Conservation (phyloP, 2,113 vertebrate species). For the Mirounga angustirostris region DNA sequence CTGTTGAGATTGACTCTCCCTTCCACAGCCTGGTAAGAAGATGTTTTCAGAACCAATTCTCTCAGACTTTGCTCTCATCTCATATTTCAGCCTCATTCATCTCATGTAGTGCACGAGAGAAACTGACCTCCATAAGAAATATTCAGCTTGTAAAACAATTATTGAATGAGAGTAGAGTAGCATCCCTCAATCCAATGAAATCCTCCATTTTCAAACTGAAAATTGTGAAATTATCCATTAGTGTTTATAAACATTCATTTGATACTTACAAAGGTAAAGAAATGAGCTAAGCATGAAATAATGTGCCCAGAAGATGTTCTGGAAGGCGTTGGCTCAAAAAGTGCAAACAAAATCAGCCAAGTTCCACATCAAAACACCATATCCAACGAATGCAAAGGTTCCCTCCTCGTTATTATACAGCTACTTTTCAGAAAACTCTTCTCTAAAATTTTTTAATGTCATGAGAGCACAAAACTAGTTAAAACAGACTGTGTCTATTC, state of each 20-base stretch:
- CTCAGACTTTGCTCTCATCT: neutral
- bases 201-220: neutral
- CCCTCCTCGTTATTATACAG: neutral
- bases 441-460: neutral
- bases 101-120: neutral
- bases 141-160: neutral
- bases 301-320: neutral
- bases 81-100: neutral
- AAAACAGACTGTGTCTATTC: constrained; percentile 6
- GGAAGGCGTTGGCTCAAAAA: neutral
- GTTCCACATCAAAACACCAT: neutral
- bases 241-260: neutral
- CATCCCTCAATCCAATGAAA: neutral
- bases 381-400: neutral
- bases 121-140: neutral
- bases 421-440: neutral
- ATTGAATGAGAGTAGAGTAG: neutral
- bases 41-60: neutral
- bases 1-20: neutral
- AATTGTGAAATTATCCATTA: neutral
- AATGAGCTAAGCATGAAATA: neutral
- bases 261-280: neutral
- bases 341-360: neutral
- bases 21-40: neutral
- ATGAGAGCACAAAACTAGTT: constrained; percentile 6